Evolutionary conservation across 2,797 vertebrate genomes (phyloP).

Genomic region (Monodelphis domestica): DNA sequence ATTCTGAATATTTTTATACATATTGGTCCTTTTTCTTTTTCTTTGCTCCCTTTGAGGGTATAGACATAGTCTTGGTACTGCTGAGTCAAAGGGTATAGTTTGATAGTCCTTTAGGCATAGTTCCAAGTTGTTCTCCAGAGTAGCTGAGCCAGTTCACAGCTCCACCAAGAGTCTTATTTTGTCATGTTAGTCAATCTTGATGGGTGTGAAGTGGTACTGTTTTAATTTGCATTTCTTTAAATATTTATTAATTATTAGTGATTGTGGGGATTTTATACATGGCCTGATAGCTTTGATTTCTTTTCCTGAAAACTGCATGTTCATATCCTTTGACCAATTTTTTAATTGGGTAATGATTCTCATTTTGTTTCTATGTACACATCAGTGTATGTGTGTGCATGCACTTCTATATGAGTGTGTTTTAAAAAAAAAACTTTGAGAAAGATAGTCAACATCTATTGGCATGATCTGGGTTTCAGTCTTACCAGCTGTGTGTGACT

Average conservation of each 20-base stretch:
- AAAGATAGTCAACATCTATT: too few species aligned
- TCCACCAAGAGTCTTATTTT: not conserved
- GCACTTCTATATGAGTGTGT: too few species aligned
- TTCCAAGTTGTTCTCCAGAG: not conserved
- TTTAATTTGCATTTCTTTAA: not conserved
- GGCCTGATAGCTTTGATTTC: not conserved
- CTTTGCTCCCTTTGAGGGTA: not conserved
- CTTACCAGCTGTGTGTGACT: too few species aligned
- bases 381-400: too few species aligned
- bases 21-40: not conserved
- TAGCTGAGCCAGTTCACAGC: not conserved
- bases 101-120: not conserved
- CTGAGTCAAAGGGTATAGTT: not conserved
- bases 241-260: not conserved
- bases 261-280: not conserved
- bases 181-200: not conserved
- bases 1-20: not conserved
- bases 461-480: too few species aligned
- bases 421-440: too few species aligned
- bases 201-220: not conserved
- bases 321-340: not conserved
- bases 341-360: not conserved
- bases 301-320: not conserved
- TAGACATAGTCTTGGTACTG: not conserved
- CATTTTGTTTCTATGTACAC: too few species aligned